Percentiles rank a stretch among this genome's conserved stretches.
phyloP scores from a whole-genome alignment of 2,797 vertebrate genomes.

The Hyperoplus immaculatus region DNA sequence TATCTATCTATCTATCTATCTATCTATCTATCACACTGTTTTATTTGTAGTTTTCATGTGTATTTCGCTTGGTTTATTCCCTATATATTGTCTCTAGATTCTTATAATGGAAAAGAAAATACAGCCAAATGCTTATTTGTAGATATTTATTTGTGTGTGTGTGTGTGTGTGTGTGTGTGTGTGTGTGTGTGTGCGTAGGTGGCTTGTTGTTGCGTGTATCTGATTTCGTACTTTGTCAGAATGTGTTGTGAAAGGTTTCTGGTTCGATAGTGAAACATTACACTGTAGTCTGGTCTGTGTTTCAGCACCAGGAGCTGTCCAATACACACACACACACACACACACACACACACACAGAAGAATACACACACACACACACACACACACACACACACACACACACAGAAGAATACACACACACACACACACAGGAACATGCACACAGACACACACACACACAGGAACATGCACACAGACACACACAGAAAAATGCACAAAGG shows the following conservation, averaged over 20 bases:
- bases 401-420: neutral
- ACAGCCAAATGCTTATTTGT: neutral
- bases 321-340: constrained; percentile 20
- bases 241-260: neutral
- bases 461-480: too few species aligned
- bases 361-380: constrained; percentile 16
- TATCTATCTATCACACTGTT: neutral
- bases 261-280: neutral
- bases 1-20: too few species aligned
- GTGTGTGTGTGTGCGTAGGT: neutral
- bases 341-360: constrained; percentile 21
- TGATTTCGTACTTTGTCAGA: neutral
- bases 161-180: too few species aligned
- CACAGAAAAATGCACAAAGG: too few species aligned
- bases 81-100: neutral
- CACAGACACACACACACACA: too few species aligned
- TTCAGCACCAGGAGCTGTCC: constrained; percentile 78
- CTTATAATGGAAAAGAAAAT: too few species aligned
- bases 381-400: constrained; percentile 10
- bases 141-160: too few species aligned
- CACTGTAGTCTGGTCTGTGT: neutral
- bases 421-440: neutral
- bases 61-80: neutral
- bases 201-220: neutral
- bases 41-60: neutral